Percentiles rank a stretch among this genome's conserved stretches.
phyloP scores from a whole-genome alignment of 1,140 invertebrate species.

The Hestina assimilis region DNA sequence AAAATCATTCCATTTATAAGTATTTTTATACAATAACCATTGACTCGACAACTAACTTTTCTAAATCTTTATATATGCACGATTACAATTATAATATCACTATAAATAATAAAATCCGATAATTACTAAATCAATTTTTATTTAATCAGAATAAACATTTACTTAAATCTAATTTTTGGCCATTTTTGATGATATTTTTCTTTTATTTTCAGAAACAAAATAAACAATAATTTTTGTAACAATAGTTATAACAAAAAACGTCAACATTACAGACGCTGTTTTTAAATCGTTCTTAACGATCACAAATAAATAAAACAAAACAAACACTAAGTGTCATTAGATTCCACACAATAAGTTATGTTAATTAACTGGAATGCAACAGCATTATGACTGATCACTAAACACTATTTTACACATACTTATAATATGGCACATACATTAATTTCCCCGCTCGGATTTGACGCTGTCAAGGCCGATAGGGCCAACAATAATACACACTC shows the following conservation, averaged over 20 bases:
- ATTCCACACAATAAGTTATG: constrained; percentile 1
- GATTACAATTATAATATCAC: constrained; percentile 17
- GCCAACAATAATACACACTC: no score
- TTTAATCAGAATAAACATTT: constrained; percentile 13
- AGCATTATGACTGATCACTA: constrained; percentile 31
- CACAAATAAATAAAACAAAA: constrained; percentile 25
- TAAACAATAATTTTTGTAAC: neutral
- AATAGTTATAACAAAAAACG: neutral
- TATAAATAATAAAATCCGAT: constrained; percentile 21
- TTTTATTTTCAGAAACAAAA: constrained; percentile 1
- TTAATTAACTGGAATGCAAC: constrained; percentile 49
- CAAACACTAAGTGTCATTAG: constrained; percentile 20
- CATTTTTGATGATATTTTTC: constrained; percentile 7
- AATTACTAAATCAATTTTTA: constrained; percentile 2
- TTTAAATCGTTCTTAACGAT: constrained; percentile 53
- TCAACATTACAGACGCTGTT: neutral
- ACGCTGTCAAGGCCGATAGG: no score
- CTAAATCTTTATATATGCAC: constrained; percentile 9
- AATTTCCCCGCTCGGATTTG: no score
- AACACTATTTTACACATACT: constrained; percentile 33
- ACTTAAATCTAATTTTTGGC: constrained; percentile 26
- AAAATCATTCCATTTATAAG: no score
- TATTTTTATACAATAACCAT: constrained; percentile 15
- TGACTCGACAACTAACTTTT: constrained; percentile 1
- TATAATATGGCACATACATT: constrained; percentile 42